Evolutionary conservation across 2,797 vertebrate genomes (phyloP), one percentile per base, ranked within the genome.

Genomic region (Amazona ochrocephala): DNA sequence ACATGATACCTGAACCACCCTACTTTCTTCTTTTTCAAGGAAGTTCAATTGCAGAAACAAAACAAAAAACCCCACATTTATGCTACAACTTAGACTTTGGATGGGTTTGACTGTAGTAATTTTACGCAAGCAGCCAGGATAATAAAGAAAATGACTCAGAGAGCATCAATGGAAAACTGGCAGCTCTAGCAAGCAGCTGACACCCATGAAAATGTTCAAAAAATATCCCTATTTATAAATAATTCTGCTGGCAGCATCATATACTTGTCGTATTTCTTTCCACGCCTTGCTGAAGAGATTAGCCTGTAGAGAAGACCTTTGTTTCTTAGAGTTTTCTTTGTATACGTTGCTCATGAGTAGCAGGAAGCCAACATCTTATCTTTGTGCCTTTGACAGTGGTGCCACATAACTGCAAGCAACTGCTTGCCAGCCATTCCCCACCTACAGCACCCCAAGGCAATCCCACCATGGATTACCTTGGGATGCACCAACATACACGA

Each of bases 81-180:
- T 85, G 93, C 84, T 93, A 64, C 42, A 58, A 77, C 96, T 90
- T 84, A 73, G 82, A 89, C 54, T 83, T 87, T 89, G 81, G 84
- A 90, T 66, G 91, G 89, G 83, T 92, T 87, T 96, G 84, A 94
- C 87, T 83, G 93, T 95, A 96, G 96, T 94, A 87, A 93, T 94
- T 96, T 88, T 95, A 94, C 93, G 91, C 92, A 75, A 81, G 94
- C 89, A 85, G 70, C 76, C 75, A 51, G 67, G 44, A 89, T 87
- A 96, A 95, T 94, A 96, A 95, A 97, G 95, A 83, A 93, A 95
- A 93, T 96, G 80, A 95, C 86, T 94, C 74, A 91, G 94, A 95
- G 96, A 90, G 79, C 82, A 90, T 85, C 95, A 96, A 92, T 93
- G 94, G 94, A 95, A 94, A 95, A 96, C 94, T 97, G 96, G 95